Conservation (phyloP, 1,140 invertebrate genomes). For the fruit fly (Drosophila melanogaster) region Release_6_plus_ISO1_MT NT_033779.5:15940001-15940500, state of each 20-base stretch:
- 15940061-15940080: constrained; percentile 16
- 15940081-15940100: constrained; percentile 26
- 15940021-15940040: constrained; percentile 16
- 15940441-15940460: constrained; percentile 51
- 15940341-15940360: neutral
- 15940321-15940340: neutral
- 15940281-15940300: too few species aligned
- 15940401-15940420: neutral
- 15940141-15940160: neutral
- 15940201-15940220: too few species aligned
- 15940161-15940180: neutral
- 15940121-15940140: neutral
- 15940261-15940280: too few species aligned
- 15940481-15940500: constrained; percentile 25
- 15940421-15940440: neutral
- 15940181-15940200: neutral
- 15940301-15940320: too few species aligned
- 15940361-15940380: neutral
- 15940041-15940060: constrained; percentile 37
- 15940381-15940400: constrained; percentile 5
- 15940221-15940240: too few species aligned
- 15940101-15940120: constrained; percentile 17
- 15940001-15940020: constrained; percentile 1
- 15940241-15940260: too few species aligned
- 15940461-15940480: constrained; percentile 29